Evolutionary conservation across 2,888 invertebrate genomes (phyloP), one percentile per base, ranked within the genome.

Genomic region (Melolontha melolontha): DNA sequence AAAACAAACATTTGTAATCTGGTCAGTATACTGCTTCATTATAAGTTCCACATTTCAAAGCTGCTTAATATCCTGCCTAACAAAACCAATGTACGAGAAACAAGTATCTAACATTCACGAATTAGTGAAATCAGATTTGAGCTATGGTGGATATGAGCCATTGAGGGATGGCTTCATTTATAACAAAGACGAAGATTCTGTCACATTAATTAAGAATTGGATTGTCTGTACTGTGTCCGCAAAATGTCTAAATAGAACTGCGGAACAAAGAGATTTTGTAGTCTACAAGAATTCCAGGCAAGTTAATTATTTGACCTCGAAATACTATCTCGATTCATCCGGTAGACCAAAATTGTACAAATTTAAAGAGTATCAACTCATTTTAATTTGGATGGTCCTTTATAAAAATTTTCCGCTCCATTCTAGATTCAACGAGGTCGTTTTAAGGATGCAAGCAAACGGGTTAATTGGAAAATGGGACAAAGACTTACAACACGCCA

Each of bases 11-110:
- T 88, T 86, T 70, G 76, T 86, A 0, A 82, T 85, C 22, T 79
- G 88, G 6, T 84, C 86, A 41, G 67, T 88, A 0, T 88, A 87
- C 68, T 84, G 86, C 22, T 77, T 88, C 40, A 80, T 87, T 70
- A 81, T 88, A 69, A 76, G 85, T 17, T 86, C 87, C 0, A 84
- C 85, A 0, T 89, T 88, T 69, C 86, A 88, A 69, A 87, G 89
- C 0, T 87, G 88, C 72, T 78, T 89, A 70, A 87, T 88, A 64
- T 82, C 84, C 10, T 87, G 88, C 0, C 82, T 89, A 57, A 86
- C 86, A 8, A 83, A 86, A 75, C 87, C 88, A 0, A 81, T 83
- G 1, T 84, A 82, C 66, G 83, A 87, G 64, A 80, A 86, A 73
- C 89, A 89, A 79, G 84, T 89, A 8, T 78, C 86, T 59, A 85